A percentile compares a stretch with the other conserved stretches of the same genome.
Conservation (phyloP, 1,140 invertebrate genomes). For the Neodiprion virginianus region DNA sequence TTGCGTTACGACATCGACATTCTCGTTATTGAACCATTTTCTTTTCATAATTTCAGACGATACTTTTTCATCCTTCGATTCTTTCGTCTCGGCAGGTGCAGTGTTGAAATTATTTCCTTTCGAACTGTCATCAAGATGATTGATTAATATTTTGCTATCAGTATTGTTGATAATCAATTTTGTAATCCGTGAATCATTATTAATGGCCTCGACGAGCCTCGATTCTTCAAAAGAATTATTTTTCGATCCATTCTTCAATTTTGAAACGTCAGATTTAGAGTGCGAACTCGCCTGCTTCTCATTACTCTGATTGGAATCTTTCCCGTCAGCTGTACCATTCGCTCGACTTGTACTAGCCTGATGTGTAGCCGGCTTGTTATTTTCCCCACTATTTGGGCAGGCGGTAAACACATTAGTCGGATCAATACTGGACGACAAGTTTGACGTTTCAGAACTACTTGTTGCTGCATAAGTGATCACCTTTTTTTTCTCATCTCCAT, state of each 20-base stretch:
- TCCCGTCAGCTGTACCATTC: background rate
- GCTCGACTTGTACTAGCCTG: too few species aligned
- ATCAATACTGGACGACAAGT: background rate
- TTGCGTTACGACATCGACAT: background rate
- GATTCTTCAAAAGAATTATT: background rate
- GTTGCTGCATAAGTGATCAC: background rate
- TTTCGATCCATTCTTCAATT: too few species aligned
- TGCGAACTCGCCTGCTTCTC: background rate
- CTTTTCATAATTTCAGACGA: conserved; percentile 1
- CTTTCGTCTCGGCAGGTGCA: background rate
- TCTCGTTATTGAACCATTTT: background rate
- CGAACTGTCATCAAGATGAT: background rate
- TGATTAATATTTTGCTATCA: background rate
- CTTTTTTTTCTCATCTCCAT: background rate
- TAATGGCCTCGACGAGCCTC: background rate
- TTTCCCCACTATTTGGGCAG: background rate
- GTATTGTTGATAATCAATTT: background rate
- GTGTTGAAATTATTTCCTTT: background rate
- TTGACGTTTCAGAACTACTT: background rate
- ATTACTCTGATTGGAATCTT: background rate
- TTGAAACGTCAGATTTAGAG: too few species aligned
- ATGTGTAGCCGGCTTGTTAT: background rate
- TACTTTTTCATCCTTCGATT: background rate
- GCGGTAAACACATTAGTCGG: background rate
- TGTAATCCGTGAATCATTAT: background rate